Conservation (phyloP, 2,113 vertebrate genomes). For the Tricholaema leucomelas region DNA sequence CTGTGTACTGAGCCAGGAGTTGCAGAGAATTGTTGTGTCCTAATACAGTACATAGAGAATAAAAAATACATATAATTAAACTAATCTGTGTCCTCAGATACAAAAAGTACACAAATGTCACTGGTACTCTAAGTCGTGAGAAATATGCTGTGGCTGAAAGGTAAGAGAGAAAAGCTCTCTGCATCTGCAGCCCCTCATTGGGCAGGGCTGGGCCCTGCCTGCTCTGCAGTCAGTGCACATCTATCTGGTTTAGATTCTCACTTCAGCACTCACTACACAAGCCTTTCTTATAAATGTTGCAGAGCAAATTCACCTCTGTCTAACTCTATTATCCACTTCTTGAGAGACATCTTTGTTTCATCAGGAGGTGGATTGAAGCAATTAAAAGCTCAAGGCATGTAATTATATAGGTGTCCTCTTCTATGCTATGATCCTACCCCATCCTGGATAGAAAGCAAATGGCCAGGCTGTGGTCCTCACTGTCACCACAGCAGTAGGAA, state of each 20-base stretch:
- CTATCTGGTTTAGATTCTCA: background rate
- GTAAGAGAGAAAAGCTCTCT: background rate
- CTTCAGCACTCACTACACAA: background rate
- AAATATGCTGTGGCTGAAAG: background rate
- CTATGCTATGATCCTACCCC: too few species aligned
- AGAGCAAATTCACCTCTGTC: background rate
- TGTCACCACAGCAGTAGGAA: background rate
- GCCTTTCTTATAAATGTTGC: background rate
- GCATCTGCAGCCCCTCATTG: background rate
- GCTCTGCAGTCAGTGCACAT: background rate
- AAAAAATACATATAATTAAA: conserved; percentile 17
- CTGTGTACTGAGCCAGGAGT: background rate
- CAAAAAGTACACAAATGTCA: background rate
- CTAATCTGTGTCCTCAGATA: conserved; percentile 5
- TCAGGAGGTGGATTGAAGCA: background rate
- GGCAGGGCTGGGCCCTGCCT: background rate
- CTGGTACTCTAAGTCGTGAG: conserved; percentile 9
- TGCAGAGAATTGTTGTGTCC: background rate
- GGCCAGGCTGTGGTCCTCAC: background rate
- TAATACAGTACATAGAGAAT: background rate
- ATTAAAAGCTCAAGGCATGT: background rate
- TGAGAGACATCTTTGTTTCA: background rate
- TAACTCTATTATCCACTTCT: background rate
- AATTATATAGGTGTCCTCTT: background rate
- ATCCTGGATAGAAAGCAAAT: background rate